Percentiles rank a stretch among this genome's conserved stretches.
phyloP scores from a whole-genome alignment of 2,113 vertebrate genomes.

The Tapirus terrestris region DNA sequence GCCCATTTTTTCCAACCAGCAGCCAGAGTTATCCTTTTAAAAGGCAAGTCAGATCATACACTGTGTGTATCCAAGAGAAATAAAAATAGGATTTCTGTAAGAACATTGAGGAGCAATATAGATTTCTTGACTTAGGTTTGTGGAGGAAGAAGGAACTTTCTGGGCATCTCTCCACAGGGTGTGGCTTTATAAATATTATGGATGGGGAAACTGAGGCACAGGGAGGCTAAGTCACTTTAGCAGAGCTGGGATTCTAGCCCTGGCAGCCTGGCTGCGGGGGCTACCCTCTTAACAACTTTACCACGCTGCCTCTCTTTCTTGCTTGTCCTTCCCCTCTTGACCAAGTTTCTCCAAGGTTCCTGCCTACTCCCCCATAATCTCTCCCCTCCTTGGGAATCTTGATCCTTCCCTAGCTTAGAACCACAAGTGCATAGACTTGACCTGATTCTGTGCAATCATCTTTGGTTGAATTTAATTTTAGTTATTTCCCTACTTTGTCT shows the following conservation, averaged over 20 bases:
- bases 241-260: not conserved
- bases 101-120: not conserved
- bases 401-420: not conserved
- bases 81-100: not conserved
- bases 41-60: not conserved
- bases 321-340: not conserved
- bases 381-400: not conserved
- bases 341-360: not conserved
- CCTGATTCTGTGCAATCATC: not conserved
- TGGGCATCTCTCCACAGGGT: not conserved
- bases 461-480: conserved; percentile 50
- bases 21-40: not conserved
- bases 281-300: not conserved
- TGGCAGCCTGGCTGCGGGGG: not conserved
- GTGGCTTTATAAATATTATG: not conserved
- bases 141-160: not conserved
- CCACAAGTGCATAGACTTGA: not conserved
- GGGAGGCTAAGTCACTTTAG: not conserved
- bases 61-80: not conserved
- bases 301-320: not conserved
- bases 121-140: not conserved
- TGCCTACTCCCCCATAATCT: rapidly evolving
- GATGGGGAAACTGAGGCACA: not conserved
- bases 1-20: not conserved
- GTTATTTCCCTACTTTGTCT: not conserved